Percentiles rank a stretch among this genome's conserved stretches.
These are phyloP conservation scores for Tragelaphus strepsiceros DNA, from an alignment of 2,113 vertebrate species.

Conservation along the genomic window DNA sequence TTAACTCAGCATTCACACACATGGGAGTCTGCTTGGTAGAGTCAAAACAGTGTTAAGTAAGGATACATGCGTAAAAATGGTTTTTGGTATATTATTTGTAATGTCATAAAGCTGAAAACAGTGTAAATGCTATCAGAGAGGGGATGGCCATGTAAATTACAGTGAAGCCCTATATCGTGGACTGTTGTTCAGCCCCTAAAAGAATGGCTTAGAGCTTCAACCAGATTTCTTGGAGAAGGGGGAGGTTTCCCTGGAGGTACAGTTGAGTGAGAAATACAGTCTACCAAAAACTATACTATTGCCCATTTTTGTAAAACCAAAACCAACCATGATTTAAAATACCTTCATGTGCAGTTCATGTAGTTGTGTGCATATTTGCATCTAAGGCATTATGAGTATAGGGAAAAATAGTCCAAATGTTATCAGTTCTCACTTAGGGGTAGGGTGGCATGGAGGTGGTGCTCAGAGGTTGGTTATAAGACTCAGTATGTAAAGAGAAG, in stretches of 20 bases:
- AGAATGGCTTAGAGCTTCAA: not conserved
- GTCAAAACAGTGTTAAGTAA: not conserved
- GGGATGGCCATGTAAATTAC: not conserved
- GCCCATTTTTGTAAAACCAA: not conserved
- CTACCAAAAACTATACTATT: not conserved
- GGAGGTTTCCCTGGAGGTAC: not conserved
- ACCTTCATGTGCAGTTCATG: not conserved
- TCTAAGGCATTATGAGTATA: not conserved
- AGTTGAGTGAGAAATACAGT: not conserved
- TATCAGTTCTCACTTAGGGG: not conserved
- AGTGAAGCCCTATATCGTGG: rapidly evolving
- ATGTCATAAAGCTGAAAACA: not conserved
- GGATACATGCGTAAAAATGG: not conserved
- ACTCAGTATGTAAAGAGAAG: not conserved
- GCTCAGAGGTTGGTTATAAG: not conserved
- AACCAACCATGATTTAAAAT: not conserved
- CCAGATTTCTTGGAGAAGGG: not conserved
- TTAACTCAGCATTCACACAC: not conserved
- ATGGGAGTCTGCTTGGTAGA: not conserved
- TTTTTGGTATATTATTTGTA: not conserved
- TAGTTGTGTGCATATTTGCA: not conserved
- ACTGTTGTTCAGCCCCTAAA: not conserved
- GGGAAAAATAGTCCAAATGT: not conserved
- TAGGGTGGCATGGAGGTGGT: not conserved
- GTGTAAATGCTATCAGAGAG: not conserved